Base-by-base conservation (phyloP, 2,888 invertebrate species). In the Torymus auratus region DNA sequence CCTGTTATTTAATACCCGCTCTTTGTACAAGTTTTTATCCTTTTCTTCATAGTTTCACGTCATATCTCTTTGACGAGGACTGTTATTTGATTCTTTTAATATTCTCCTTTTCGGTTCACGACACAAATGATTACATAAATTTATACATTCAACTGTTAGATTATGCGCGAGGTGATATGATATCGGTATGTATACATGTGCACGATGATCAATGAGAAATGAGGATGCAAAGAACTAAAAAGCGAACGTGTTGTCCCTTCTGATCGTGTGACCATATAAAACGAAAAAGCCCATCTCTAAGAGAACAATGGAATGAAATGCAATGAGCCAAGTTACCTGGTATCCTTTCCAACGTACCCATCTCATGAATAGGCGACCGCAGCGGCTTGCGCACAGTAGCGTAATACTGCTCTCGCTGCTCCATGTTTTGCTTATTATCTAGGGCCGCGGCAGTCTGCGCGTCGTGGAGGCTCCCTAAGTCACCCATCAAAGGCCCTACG, bases 401-500 rank as follows among this genome's bases (percentile, higher is more conserved):
- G 84, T 91, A 91, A 83, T 89, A 91, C 82, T 91, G 91, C 80
- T 91, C 91, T 12, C 91, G 87, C 79, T 91, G 90, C 83, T 90
- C 91, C 90, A 91, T 90, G 83, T 91, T 91, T 83, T 91, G 91
- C 83, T 91, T 91, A 86, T 91, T 91, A 87, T 91, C 91, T 82
- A 91, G 85, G 28, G 91, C 91, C 7, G 91, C 91, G 28, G 90
- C 90, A 52, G 89, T 89, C 85, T 91, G 91, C 77, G 90, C 90
- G 82, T 91, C 90, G 84, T 89, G 90, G 41, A 91, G 86, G 83
- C 89, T 90, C 80, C 89, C 89, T 79, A 90, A 87, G 85, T 90
- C 90, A 81, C 90, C 88, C 88, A 91, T 86, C 84, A 89, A 94
- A 84, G 96, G 92, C 79, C 95, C 95, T 84, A 94, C 72, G 82